A percentile compares a stretch with the other conserved stretches of the same genome.
Evolutionary conservation across 2,797 vertebrate genomes (phyloP).

Genomic region (Pseudochirops corinnae): DNA sequence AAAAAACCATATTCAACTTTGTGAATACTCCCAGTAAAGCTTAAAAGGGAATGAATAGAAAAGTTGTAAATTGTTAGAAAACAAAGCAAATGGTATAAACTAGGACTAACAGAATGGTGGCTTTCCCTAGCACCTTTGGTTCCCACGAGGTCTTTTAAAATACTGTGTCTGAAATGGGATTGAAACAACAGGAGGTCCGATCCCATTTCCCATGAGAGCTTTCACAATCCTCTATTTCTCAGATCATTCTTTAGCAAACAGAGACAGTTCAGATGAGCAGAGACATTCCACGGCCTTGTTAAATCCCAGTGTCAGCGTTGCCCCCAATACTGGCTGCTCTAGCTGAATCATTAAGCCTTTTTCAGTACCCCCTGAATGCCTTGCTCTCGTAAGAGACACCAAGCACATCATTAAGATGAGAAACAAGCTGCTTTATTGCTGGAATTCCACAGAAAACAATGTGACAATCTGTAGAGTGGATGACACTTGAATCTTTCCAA

Average conservation of each 20-base stretch:
- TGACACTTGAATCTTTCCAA: constrained; percentile 44
- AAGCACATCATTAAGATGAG: constrained; percentile 58
- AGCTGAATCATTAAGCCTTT: constrained; percentile 41
- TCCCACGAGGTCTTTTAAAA: neutral
- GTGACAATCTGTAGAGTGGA: constrained; percentile 37
- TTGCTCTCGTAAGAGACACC: constrained; percentile 58
- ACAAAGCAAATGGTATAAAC: neutral
- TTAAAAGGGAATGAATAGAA: neutral
- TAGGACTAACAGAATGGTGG: accelerated
- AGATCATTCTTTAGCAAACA: constrained; percentile 42
- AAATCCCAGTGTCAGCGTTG: constrained; percentile 14
- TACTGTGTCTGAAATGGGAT: constrained; percentile 42
- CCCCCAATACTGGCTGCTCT: constrained; percentile 24
- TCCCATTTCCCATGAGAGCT: neutral
- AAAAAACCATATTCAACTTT: neutral
- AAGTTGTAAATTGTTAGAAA: neutral
- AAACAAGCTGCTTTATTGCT: constrained; percentile 69
- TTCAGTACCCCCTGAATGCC: constrained; percentile 56
- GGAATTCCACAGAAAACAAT: constrained; percentile 42
- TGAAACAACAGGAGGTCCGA: neutral
- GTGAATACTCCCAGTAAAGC: neutral
- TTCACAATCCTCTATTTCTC: constrained; percentile 55
- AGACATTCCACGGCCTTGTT: constrained; percentile 25
- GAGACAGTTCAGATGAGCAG: constrained; percentile 36
- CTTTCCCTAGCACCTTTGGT: neutral